phyloP scores from a whole-genome alignment of 2,113 vertebrate species.

The Amblyornis subalaris region DNA sequence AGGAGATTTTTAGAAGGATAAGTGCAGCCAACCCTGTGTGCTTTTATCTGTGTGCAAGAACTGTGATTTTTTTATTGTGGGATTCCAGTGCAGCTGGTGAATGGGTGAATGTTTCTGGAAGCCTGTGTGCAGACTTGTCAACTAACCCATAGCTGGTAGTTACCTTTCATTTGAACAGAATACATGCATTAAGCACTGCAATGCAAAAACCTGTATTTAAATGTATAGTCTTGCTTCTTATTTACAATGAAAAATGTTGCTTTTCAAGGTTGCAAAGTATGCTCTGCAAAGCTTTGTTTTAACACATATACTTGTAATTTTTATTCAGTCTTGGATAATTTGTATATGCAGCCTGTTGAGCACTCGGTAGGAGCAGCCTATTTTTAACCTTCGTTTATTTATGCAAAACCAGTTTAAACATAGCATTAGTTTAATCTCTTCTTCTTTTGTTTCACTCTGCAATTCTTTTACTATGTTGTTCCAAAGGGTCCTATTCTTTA shows the following conservation, averaged over 20 bases:
- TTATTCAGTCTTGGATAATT: background rate
- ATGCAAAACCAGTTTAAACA: conserved; percentile 27
- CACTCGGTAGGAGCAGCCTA: background rate
- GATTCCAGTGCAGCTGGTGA: background rate
- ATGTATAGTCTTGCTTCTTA: background rate
- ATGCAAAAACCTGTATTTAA: background rate
- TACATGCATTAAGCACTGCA: background rate
- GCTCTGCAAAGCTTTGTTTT: background rate
- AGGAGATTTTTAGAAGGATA: background rate
- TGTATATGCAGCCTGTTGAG: background rate
- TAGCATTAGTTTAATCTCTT: conserved; percentile 4
- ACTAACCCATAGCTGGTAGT: background rate
- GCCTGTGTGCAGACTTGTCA: background rate
- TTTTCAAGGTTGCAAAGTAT: background rate
- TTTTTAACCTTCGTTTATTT: conserved; percentile 32
- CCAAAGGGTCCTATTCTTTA: background rate
- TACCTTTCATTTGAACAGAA: background rate
- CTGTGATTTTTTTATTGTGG: background rate
- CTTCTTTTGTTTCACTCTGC: background rate
- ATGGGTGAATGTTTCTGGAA: background rate
- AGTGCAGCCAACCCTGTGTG: background rate
- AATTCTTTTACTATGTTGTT: background rate
- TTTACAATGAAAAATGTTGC: background rate
- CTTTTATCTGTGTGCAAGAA: background rate
- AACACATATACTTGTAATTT: background rate